Evolutionary conservation across 2,113 vertebrate genomes (phyloP).

Genomic region (Acrocephalus arundinaceus): DNA sequence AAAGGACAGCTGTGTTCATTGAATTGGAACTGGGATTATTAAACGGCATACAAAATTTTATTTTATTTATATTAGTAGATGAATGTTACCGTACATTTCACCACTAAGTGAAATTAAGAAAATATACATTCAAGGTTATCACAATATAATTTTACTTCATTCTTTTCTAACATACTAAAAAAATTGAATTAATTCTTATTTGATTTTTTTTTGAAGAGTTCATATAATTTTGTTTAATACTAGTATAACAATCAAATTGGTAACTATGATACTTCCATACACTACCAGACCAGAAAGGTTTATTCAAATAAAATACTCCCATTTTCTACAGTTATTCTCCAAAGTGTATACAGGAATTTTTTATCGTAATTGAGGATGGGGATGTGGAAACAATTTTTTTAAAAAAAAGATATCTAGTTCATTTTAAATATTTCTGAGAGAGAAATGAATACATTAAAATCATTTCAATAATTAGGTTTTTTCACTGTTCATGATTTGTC

Average conservation of each 20-base stretch:
- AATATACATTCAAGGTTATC: not conserved
- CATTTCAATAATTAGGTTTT: not conserved
- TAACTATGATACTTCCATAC: not conserved
- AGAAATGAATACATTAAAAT: not conserved
- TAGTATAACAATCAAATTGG: not conserved
- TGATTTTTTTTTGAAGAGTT: not conserved
- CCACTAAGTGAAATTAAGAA: not conserved
- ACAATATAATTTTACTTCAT: not conserved
- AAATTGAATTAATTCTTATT: not conserved
- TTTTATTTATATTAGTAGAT: not conserved
- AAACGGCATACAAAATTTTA: not conserved
- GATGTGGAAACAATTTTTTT: not conserved
- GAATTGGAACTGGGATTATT: slow-evolving; percentile 6
- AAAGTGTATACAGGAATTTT: not conserved
- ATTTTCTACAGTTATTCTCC: not conserved
- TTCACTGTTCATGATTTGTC: not conserved
- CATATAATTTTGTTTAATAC: not conserved
- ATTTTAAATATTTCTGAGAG: not conserved
- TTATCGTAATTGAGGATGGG: not conserved
- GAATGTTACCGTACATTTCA: not conserved
- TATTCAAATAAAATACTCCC: not conserved
- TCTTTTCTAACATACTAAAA: not conserved
- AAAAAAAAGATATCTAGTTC: not conserved
- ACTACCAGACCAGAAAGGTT: not conserved
- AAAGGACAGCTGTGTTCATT: slow-evolving; percentile 55